Evolutionary conservation across 2,113 vertebrate genomes (phyloP).

Genomic region (Rhea americana): DNA sequence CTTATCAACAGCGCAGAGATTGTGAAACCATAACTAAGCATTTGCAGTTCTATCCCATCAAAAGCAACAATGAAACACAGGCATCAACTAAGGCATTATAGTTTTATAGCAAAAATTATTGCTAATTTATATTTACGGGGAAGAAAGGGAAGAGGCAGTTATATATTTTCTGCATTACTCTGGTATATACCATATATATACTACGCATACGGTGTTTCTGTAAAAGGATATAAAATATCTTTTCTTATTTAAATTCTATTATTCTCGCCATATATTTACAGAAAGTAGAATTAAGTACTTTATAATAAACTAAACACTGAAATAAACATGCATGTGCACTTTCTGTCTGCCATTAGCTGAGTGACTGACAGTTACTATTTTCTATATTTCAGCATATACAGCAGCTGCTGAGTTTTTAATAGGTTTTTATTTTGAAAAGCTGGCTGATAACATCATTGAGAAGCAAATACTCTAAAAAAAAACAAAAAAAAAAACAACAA

Average conservation of each 20-base stretch:
- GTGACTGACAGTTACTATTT: slow-evolving; percentile 3
- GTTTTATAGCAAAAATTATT: not conserved
- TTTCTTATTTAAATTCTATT: not conserved
- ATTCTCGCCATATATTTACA: not conserved
- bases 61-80: not conserved
- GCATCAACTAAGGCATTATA: not conserved
- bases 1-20: not conserved
- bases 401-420: slow-evolving; percentile 1
- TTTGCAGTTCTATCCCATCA: not conserved
- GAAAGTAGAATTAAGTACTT: not conserved
- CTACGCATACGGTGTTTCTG: not conserved
- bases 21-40: not conserved
- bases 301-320: not conserved
- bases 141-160: not conserved
- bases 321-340: not conserved
- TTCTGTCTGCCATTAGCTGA: not conserved
- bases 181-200: no score
- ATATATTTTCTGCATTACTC: not conserved
- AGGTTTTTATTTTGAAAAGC: not conserved
- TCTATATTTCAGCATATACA: not conserved
- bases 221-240: not conserved
- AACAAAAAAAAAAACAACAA: not conserved
- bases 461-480: not conserved
- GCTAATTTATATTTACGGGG: not conserved
- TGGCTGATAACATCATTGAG: not conserved